A percentile compares a stretch with the other conserved stretches of the same genome.
Conservation (phyloP, 2,888 invertebrate genomes). For the Trichacis sp. region DNA sequence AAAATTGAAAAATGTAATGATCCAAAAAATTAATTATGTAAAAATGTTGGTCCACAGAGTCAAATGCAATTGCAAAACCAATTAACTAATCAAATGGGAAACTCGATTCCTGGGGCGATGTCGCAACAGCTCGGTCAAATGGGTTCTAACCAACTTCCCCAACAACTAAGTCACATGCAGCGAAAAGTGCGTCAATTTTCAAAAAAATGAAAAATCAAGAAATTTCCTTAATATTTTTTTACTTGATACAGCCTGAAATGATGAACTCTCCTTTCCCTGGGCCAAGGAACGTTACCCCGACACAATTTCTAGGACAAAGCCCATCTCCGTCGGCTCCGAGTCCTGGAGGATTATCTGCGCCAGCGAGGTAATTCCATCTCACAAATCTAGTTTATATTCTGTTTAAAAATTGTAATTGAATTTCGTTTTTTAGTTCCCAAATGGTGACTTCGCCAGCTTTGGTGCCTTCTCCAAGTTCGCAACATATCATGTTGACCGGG, state of each 20-base stretch:
- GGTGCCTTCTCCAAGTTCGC: slow-evolving; percentile 78
- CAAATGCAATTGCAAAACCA: slow-evolving; percentile 62
- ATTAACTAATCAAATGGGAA: slow-evolving; percentile 64
- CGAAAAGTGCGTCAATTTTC: slow-evolving; percentile 53
- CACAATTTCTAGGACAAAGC: slow-evolving; percentile 83
- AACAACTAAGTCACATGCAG: slow-evolving; percentile 71
- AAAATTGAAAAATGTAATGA: too few species aligned
- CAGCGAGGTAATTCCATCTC: slow-evolving; percentile 55
- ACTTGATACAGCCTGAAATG: slow-evolving; percentile 65
- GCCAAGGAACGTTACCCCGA: slow-evolving; percentile 77
- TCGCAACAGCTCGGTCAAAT: slow-evolving; percentile 66
- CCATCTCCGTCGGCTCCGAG: slow-evolving; percentile 83
- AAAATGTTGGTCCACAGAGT: too few species aligned
- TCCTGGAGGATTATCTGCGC: slow-evolving; percentile 75
- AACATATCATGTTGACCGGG: slow-evolving; percentile 73
- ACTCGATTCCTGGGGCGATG: slow-evolving; percentile 57
- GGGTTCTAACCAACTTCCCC: slow-evolving; percentile 60
- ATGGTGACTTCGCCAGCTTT: slow-evolving; percentile 80
- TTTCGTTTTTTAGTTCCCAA: slow-evolving; percentile 71
- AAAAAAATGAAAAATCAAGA: too few species aligned
- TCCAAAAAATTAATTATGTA: too few species aligned
- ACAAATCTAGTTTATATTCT: background rate
- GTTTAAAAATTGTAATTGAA: too few species aligned
- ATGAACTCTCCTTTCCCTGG: slow-evolving; percentile 70
- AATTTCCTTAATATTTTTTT: too few species aligned